Evolutionary conservation across 2,113 vertebrate species (phyloP).

Genomic region (Leuciscus idus): DNA sequence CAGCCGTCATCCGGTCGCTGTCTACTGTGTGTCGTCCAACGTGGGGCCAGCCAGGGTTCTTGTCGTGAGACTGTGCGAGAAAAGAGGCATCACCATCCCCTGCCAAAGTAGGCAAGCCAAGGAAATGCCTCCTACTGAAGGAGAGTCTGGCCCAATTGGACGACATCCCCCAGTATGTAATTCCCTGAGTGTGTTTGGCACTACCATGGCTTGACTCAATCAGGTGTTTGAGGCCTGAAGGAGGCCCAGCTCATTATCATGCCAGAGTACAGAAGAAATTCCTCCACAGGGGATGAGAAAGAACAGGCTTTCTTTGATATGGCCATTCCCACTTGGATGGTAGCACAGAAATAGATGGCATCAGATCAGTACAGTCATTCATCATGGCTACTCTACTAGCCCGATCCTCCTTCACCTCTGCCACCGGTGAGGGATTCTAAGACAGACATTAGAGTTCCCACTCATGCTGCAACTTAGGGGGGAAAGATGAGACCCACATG

Average conservation of each 20-base stretch:
- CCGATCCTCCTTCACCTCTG: slow-evolving; percentile 71
- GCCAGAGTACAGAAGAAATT: slow-evolving; percentile 74
- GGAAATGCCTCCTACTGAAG: slow-evolving; percentile 72
- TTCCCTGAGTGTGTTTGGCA: slow-evolving; percentile 76
- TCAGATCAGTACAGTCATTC: slow-evolving; percentile 75
- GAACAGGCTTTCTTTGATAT: slow-evolving; percentile 71
- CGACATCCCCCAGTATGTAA: slow-evolving; percentile 77
- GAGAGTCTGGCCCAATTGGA: slow-evolving; percentile 81
- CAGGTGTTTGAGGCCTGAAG: slow-evolving; percentile 75
- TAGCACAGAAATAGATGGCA: slow-evolving; percentile 74
- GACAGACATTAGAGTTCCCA: slow-evolving; percentile 57
- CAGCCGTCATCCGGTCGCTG: background rate
- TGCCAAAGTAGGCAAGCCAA: slow-evolving; percentile 77
- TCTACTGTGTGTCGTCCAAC: slow-evolving; percentile 68
- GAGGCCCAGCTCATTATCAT: slow-evolving; percentile 75
- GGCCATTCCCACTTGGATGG: slow-evolving; percentile 75
- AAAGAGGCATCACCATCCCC: slow-evolving; percentile 70
- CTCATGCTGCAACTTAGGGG: slow-evolving; percentile 17
- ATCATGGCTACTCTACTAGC: slow-evolving; percentile 67
- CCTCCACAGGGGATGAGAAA: slow-evolving; percentile 59
- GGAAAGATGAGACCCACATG: slow-evolving; percentile 26
- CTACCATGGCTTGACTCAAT: slow-evolving; percentile 72
- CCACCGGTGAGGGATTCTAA: slow-evolving; percentile 65
- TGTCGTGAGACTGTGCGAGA: slow-evolving; percentile 68
- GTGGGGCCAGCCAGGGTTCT: slow-evolving; percentile 76